Conservation (phyloP, 2,797 vertebrate species). For the Chanos chanos region DNA sequence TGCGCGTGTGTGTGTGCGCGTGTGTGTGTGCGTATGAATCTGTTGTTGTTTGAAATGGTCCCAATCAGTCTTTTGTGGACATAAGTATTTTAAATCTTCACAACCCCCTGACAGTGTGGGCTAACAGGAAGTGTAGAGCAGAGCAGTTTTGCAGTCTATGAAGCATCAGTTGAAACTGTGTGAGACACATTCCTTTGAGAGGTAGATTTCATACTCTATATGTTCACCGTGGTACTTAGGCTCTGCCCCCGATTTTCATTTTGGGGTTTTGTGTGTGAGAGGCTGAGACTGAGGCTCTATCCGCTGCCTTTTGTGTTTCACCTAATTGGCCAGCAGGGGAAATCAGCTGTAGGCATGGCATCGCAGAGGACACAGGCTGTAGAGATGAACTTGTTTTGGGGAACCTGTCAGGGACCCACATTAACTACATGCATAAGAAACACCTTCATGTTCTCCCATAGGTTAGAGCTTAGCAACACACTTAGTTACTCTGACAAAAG, state of each 20-base stretch:
- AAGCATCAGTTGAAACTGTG: slow-evolving; percentile 33
- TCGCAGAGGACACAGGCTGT: slow-evolving; percentile 72
- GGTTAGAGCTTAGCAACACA: slow-evolving; percentile 46
- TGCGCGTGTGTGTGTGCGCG: too few relatives aligned
- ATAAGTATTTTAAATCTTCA: slow-evolving; percentile 15
- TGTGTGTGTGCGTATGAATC: too few relatives aligned
- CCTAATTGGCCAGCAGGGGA: slow-evolving; percentile 92
- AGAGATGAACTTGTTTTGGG: slow-evolving; percentile 69
- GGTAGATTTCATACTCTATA: slow-evolving; percentile 36
- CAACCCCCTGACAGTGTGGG: neutral
- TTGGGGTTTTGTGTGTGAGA: slow-evolving; percentile 45
- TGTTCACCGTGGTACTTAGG: slow-evolving; percentile 39
- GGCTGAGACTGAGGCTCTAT: slow-evolving; percentile 51
- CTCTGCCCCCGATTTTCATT: slow-evolving; percentile 41
- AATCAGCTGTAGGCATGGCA: slow-evolving; percentile 81
- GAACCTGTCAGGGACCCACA: slow-evolving; percentile 65
- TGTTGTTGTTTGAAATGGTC: too few relatives aligned
- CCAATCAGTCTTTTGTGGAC: too few relatives aligned
- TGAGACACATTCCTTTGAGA: slow-evolving; percentile 25
- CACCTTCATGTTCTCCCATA: slow-evolving; percentile 62
- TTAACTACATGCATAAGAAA: slow-evolving; percentile 80
- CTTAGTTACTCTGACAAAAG: slow-evolving; percentile 28
- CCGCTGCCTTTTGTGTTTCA: slow-evolving; percentile 64
- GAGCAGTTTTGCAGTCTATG: neutral
- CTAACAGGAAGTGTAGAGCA: slow-evolving; percentile 1